Percentiles rank a stretch among this genome's conserved stretches.
These are phyloP conservation scores for Bombycilla garrulus DNA, from an alignment of 2,113 vertebrate species.

Conservation along the genomic window DNA sequence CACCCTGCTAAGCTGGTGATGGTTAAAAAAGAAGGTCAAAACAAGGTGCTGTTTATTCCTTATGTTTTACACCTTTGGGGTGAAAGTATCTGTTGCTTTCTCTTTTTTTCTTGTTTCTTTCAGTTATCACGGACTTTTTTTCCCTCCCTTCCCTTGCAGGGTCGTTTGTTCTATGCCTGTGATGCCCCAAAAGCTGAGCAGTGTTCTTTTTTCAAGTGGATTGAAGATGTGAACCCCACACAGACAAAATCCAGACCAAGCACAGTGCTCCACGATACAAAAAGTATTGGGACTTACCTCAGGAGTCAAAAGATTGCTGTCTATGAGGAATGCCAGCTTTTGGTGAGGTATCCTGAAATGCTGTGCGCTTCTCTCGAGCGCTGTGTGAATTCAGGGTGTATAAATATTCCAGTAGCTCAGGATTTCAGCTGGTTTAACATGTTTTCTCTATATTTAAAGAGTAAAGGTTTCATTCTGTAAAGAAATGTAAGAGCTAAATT, in stretches of 20 bases:
- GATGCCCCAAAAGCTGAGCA: slow-evolving; percentile 71
- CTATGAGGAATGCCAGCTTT: slow-evolving; percentile 78
- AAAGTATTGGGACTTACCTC: slow-evolving; percentile 72
- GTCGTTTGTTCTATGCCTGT: slow-evolving; percentile 78
- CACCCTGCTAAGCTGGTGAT: slow-evolving; percentile 72
- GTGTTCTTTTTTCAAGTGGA: slow-evolving; percentile 81
- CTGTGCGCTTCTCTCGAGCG: background rate
- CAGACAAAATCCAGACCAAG: background rate
- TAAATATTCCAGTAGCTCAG: background rate
- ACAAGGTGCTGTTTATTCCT: slow-evolving; percentile 70
- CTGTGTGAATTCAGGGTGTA: background rate
- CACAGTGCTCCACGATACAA: slow-evolving; percentile 60
- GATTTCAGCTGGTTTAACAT: background rate
- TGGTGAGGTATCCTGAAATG: slow-evolving; percentile 68
- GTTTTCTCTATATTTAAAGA: background rate
- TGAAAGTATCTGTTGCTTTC: background rate
- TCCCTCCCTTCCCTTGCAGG: slow-evolving; percentile 14
- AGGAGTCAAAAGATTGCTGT: slow-evolving; percentile 72
- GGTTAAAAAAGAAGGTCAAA: slow-evolving; percentile 78
- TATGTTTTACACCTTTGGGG: background rate
- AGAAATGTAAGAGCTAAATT: background rate
- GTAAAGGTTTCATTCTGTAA: background rate
- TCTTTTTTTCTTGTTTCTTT: background rate
- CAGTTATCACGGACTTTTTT: background rate
- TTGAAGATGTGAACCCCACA: slow-evolving; percentile 61